Percentiles rank a stretch among this genome's conserved stretches.
phyloP scores from a whole-genome alignment of 1,140 invertebrate genomes.

The Ylistrum balloti region DNA sequence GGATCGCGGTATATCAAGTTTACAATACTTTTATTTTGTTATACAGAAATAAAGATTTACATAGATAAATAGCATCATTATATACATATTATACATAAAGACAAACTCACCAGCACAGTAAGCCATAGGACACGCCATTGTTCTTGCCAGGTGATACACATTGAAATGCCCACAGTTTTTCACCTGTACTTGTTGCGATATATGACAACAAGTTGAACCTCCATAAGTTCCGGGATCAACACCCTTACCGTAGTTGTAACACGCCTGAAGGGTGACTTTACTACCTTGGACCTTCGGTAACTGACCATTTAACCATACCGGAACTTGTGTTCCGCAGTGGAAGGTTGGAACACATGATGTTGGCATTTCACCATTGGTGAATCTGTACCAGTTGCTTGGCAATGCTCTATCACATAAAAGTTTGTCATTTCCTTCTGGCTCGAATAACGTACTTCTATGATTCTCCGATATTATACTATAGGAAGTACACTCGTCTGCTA shows the following conservation, averaged over 20 bases:
- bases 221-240: neutral
- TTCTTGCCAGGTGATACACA: conserved; percentile 62
- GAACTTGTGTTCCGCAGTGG: neutral
- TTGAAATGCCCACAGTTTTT: conserved; percentile 64
- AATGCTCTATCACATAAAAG: neutral
- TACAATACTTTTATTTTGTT: too few relatives aligned
- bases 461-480: neutral
- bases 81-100: neutral
- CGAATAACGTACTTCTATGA: neutral
- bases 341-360: neutral
- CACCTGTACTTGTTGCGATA: conserved; percentile 50
- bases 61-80: too few relatives aligned
- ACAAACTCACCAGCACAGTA: conserved; percentile 66
- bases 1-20: too few relatives aligned
- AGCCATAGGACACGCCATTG: conserved; percentile 57
- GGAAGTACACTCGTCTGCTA: neutral
- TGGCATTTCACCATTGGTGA: neutral
- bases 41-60: too few relatives aligned
- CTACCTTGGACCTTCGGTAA: neutral
- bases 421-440: neutral
- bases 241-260: neutral
- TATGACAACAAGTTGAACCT: conserved; percentile 59
- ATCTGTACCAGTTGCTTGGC: neutral
- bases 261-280: neutral
- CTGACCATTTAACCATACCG: conserved; percentile 3